Evolutionary conservation across 1,140 invertebrate species (phyloP), one percentile per base, ranked within the genome.

Genomic region (Portunus trituberculatus): DNA sequence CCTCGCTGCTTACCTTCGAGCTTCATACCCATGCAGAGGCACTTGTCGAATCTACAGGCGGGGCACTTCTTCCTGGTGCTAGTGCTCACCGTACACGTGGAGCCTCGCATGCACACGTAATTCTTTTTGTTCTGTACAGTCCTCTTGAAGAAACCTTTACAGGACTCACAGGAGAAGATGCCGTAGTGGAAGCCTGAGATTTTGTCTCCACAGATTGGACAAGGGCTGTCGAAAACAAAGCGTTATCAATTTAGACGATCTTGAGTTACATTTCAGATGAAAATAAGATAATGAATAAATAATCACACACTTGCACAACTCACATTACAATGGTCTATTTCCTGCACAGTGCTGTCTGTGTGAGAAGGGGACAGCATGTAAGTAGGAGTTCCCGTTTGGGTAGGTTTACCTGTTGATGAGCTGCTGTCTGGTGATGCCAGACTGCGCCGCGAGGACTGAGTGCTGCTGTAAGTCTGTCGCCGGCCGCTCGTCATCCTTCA

Each of bases 51-150:
- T n/a, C 99, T 97, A 97, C 99, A 99, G 25, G 99, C 99, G 0
- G 99, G 99, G 97, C 99, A 99, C 97, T 99, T 99, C 97, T 99
- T 99, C 48, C 99, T 97, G 39, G 99, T 99, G 10, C 98, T 98
- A 16, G 99, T 98, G 46, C 96, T 96, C 25, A 96, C 96, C 0
- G 98, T 98, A 97, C 99, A 99, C 92, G 98, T 98, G 0, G 98
- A 98, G 25, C 99, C 98, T 86, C 99, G 98, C 87, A 99, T 97
- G 97, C 99, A 99, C 95, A 99, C 98, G 97, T 99, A 99, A 97
- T 99, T 99, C 97, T 99, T 99, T 91, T 99, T 98, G 97, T 99
- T 99, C 97, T 99, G 99, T 6, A 99, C 99, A 83, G 99, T 99
- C 95, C 99, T 98, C 97, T 99, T 99, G 97, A 99, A 99, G 97